Percentiles rank a stretch among this genome's conserved stretches.
Evolutionary conservation across 2,797 vertebrate species (phyloP).

Genomic region (Petrocephalus sullivani): DNA sequence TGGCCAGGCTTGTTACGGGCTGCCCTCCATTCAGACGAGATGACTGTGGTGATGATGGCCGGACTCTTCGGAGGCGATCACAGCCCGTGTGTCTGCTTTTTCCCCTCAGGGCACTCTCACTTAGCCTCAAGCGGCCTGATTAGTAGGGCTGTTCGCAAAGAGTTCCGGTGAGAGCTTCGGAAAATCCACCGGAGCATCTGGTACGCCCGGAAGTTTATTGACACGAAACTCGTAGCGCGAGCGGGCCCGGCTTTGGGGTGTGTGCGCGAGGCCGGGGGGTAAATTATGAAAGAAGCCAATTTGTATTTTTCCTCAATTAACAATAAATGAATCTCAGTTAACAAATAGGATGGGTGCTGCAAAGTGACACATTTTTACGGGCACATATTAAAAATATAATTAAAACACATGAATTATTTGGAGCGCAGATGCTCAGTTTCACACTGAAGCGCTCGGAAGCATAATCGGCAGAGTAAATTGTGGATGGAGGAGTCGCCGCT

Average conservation of each 20-base stretch:
- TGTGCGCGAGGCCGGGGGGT: neutral
- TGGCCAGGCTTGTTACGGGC: neutral
- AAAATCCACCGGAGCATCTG: neutral
- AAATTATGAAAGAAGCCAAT: neutral
- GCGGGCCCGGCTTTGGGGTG: neutral
- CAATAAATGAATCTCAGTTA: neutral
- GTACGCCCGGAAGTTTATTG: neutral
- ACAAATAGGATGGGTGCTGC: neutral
- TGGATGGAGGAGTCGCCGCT: neutral
- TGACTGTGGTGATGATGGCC: neutral
- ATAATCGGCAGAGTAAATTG: neutral
- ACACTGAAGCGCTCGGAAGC: neutral
- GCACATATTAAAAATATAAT: constrained; percentile 10
- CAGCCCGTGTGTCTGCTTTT: neutral
- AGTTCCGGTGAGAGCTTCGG: neutral
- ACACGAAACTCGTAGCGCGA: neutral
- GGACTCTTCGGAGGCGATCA: neutral
- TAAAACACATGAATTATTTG: constrained; percentile 12
- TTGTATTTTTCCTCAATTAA: constrained; percentile 2
- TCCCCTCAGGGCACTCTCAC: neutral
- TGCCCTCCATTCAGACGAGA: neutral
- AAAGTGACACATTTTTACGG: constrained; percentile 12
- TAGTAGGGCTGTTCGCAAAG: neutral
- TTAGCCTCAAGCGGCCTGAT: neutral
- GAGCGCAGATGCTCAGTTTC: neutral